Percentiles rank a stretch among this genome's conserved stretches.
Evolutionary conservation across 2,888 invertebrate genomes (phyloP).

Genomic region (Eupithecia subumbrata): DNA sequence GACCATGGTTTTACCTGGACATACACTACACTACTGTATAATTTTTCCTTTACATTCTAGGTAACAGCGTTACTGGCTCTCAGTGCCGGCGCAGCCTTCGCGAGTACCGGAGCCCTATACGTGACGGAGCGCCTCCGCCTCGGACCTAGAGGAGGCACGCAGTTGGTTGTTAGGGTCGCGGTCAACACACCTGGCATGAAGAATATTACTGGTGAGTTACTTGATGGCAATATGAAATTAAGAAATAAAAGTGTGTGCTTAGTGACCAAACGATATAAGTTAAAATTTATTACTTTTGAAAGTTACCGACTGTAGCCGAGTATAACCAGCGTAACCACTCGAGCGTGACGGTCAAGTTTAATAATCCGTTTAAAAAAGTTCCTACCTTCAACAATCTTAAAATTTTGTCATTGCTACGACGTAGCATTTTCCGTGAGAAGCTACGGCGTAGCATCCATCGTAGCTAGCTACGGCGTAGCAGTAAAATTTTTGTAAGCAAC

Average conservation of each 20-base stretch:
- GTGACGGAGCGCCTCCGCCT: slow-evolving; percentile 86
- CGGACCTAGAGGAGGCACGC: slow-evolving; percentile 87
- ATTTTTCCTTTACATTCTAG: slow-evolving; percentile 59
- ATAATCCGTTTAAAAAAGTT: not conserved
- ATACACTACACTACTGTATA: too few relatives aligned
- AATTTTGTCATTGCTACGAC: not conserved
- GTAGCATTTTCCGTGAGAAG: not conserved
- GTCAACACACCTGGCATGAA: slow-evolving; percentile 86
- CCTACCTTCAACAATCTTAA: not conserved
- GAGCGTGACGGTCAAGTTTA: not conserved
- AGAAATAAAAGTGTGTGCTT: too few relatives aligned
- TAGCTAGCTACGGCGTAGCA: not conserved
- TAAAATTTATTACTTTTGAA: too few relatives aligned
- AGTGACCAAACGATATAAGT: too few relatives aligned
- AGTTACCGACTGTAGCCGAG: too few relatives aligned
- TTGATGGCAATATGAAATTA: not conserved
- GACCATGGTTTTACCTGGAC: too few relatives aligned
- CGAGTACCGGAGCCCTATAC: slow-evolving; percentile 86
- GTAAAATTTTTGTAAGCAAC: not conserved
- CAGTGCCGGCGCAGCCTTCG: slow-evolving; percentile 87
- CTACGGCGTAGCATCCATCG: not conserved
- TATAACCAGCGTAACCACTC: too few relatives aligned
- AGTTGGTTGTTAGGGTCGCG: slow-evolving; percentile 85
- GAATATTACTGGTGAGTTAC: slow-evolving; percentile 85
- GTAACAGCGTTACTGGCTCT: slow-evolving; percentile 86